A percentile compares a stretch with the other conserved stretches of the same genome.
phyloP scores from a whole-genome alignment of 2,888 invertebrate genomes.

The Serrognathus titanus region DNA sequence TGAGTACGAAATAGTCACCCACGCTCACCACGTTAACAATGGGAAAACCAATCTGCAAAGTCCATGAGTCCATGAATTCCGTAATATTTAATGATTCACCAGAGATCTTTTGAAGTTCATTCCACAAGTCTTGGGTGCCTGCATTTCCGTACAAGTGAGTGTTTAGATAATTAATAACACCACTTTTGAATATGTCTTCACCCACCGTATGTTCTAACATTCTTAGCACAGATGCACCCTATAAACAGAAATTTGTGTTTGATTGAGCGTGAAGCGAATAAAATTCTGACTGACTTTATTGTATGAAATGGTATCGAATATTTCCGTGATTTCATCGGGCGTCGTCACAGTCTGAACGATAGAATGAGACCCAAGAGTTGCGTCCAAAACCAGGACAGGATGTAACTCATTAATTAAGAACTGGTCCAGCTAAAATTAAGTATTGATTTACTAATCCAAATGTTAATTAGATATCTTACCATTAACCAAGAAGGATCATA shows the following conservation, averaged over 20 bases:
- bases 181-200: constrained; percentile 65
- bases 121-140: constrained; percentile 72
- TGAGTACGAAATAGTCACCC: constrained; percentile 55
- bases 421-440: constrained; percentile 64
- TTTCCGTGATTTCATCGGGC: constrained; percentile 86
- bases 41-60: constrained; percentile 84
- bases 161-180: constrained; percentile 73
- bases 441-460: not conserved
- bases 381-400: constrained; percentile 69
- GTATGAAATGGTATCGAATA: constrained; percentile 90
- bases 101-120: constrained; percentile 60
- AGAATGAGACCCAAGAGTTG: constrained; percentile 82
- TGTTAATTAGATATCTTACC: constrained; percentile 50
- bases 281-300: constrained; percentile 61
- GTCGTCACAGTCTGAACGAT: constrained; percentile 81
- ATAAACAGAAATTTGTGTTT: constrained; percentile 40
- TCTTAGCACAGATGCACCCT: constrained; percentile 81
- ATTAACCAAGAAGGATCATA: constrained; percentile 77
- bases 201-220: constrained; percentile 85
- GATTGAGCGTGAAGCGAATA: too few relatives aligned
- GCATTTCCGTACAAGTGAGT: constrained; percentile 71
- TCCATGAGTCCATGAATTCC: constrained; percentile 81
- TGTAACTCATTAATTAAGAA: constrained; percentile 72
- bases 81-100: constrained; percentile 53
- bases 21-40: constrained; percentile 61